Conservation (phyloP, 1,140 invertebrate species). For the Brachionus angularis region DNA sequence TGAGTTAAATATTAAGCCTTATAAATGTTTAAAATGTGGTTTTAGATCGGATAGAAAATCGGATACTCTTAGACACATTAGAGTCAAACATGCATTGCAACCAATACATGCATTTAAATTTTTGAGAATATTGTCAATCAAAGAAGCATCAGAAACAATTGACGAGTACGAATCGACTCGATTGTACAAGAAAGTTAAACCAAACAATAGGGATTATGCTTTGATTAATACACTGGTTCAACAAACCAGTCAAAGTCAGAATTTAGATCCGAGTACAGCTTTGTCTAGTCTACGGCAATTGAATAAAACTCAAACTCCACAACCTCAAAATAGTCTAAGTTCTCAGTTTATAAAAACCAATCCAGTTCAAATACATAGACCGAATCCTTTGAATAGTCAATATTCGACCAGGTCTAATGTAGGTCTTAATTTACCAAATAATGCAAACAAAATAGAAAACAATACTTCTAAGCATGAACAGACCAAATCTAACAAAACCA, state of each 20-base stretch:
- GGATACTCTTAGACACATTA: conserved; percentile 32
- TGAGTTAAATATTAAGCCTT: conserved; percentile 39
- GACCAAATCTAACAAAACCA: too few species aligned
- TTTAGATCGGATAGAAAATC: conserved; percentile 23
- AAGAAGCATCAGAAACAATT: conserved; percentile 35
- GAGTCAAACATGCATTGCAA: conserved; percentile 21
- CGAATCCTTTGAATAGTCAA: conserved; percentile 24
- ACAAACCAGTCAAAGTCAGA: conserved; percentile 14
- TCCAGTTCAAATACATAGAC: conserved; percentile 30
- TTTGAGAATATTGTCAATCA: conserved; percentile 40
- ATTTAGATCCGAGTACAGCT: neutral
- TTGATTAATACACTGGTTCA: conserved; percentile 15
- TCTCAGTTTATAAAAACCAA: conserved; percentile 19
- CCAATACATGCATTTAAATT: conserved; percentile 30
- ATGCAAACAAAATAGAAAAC: neutral
- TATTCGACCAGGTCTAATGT: conserved; percentile 1
- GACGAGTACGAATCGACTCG: conserved; percentile 26
- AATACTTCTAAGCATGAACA: too few species aligned
- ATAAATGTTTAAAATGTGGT: conserved; percentile 27
- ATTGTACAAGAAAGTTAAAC: conserved; percentile 30
- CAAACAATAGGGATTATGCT: neutral
- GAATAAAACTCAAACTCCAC: neutral
- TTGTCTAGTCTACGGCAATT: neutral
- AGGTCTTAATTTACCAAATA: neutral
- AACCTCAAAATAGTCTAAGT: neutral